These are phyloP conservation scores for Lampris megalopsis DNA, from an alignment of 2,113 vertebrate species.

Conservation along the genomic window DNA sequence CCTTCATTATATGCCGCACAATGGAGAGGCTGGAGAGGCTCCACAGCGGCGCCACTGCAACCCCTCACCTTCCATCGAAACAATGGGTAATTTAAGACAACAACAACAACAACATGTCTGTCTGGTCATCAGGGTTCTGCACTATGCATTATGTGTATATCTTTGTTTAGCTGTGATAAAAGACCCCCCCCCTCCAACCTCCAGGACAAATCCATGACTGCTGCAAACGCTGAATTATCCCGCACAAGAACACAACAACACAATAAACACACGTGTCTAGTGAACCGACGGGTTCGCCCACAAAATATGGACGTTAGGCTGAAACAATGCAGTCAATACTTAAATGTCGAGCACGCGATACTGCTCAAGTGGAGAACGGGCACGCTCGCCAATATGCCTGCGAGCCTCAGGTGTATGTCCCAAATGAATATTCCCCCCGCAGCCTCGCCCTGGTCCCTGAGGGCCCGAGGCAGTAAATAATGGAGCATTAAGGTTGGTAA, in stretches of 20 bases:
- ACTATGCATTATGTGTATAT: slow-evolving; percentile 4
- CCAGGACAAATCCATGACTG: too few relatives aligned
- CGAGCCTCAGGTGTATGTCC: slow-evolving; percentile 87
- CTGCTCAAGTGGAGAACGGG: slow-evolving; percentile 40
- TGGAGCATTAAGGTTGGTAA: slow-evolving; percentile 60
- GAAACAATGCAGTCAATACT: slow-evolving; percentile 58
- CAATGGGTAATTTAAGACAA: neutral
- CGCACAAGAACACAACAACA: too few relatives aligned
- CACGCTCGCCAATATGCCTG: slow-evolving; percentile 48
- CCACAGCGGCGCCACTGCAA: slow-evolving; percentile 36
- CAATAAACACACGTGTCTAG: neutral
- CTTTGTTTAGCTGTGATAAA: neutral
- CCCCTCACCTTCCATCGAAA: slow-evolving; percentile 22
- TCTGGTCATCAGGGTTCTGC: slow-evolving; percentile 27
- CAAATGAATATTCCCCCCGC: slow-evolving; percentile 87
- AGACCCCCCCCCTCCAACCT: too few relatives aligned
- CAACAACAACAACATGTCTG: slow-evolving; percentile 38
- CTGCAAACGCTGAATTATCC: too few relatives aligned
- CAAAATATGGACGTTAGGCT: slow-evolving; percentile 23
- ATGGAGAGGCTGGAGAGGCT: slow-evolving; percentile 47
- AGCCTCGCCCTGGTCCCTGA: slow-evolving; percentile 79
- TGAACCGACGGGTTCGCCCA: neutral
- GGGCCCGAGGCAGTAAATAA: slow-evolving; percentile 74
- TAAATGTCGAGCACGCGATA: slow-evolving; percentile 13
- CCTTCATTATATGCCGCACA: slow-evolving; percentile 77